Conservation (phyloP, 1,140 invertebrate genomes). For the Druon quercuslanigerum region DNA sequence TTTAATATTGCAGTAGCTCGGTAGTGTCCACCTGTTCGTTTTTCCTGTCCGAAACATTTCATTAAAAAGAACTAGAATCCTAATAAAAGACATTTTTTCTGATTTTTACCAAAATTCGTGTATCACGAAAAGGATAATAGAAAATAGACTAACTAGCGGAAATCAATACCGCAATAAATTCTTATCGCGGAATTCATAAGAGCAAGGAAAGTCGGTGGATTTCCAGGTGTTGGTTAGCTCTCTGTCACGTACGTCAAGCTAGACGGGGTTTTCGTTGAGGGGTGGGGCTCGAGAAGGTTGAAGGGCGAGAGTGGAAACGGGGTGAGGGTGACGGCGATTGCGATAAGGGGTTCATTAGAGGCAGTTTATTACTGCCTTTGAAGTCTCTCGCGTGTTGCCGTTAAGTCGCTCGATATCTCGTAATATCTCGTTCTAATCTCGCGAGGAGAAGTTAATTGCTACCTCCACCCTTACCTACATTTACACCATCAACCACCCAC, state of each 20-base stretch:
- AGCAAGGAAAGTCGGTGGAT: conserved; percentile 22
- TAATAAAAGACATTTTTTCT: neutral
- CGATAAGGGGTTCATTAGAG: conserved; percentile 77
- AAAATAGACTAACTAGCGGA: conserved; percentile 28
- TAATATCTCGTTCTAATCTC: conserved; percentile 76
- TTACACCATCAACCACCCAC: conserved; percentile 57
- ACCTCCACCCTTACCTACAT: conserved; percentile 63
- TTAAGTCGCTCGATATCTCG: conserved; percentile 77
- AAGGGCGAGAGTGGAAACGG: conserved; percentile 43
- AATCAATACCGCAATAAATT: conserved; percentile 53
- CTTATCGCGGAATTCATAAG: conserved; percentile 47
- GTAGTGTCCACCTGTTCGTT: too few relatives aligned
- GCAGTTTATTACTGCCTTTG: conserved; percentile 77
- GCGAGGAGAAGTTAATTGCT: conserved; percentile 76
- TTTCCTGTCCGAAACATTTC: too few relatives aligned
- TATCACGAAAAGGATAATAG: conserved; percentile 40
- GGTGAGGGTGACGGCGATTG: conserved; percentile 65
- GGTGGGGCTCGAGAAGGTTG: conserved; percentile 40
- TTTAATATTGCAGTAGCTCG: neutral
- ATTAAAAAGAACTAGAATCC: too few relatives aligned
- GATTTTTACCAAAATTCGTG: conserved; percentile 29
- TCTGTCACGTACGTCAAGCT: conserved; percentile 47
- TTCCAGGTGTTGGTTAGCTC: conserved; percentile 43
- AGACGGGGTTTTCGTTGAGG: conserved; percentile 34
- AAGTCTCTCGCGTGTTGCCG: conserved; percentile 76